Base-by-base conservation (phyloP, 2,113 vertebrate species). In the Neogale vison region DNA sequence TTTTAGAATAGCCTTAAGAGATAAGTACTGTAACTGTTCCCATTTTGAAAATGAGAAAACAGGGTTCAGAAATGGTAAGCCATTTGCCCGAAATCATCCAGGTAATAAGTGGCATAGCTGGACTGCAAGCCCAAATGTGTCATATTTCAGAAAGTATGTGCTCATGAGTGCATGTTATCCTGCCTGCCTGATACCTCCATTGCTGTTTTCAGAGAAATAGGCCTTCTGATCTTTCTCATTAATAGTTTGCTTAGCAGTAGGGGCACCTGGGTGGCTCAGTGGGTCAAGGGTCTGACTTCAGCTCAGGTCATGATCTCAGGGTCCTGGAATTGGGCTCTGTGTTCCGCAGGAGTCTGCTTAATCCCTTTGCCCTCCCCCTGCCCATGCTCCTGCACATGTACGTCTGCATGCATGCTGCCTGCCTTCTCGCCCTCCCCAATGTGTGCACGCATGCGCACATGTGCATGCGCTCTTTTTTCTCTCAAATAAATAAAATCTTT, bases 21-120 rank as follows among this genome's bases (percentile, higher is more conserved):
- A 36, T 45, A 74, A 67, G 9, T 57, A 74, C 47, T 83, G 0
- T 39, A 74, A 36, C 45, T 76, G 45, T 76, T 85, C 67, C 47
- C 67, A 83, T 67, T 93, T 29, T 93, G 57, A 13, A 83, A 88
- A 83, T 88, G 36, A 96, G 47, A 50, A 96, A 76, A 76, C 47
- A 76, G 67, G 23, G 50, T 83, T 82, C 36, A 77, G 31, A 11
- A 14, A 90, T 57, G 18, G 0, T 47, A 67, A 57, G 47, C 84
- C 71, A 90, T 83, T 93, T 83, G 57, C 36, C 57, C 20, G 47
- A 47, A 57, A 67, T 69, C 47, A 77, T n/a, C 12, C 59, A 57
- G 69, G 14, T 67, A 67, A 17, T 74, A 88, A 88, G 26, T 59
- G 50, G 59, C 36, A 93, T 61, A 83, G 18, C 57, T 69, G 36